Conservation (phyloP, 2,113 vertebrate genomes). For the Galbula dea region DNA sequence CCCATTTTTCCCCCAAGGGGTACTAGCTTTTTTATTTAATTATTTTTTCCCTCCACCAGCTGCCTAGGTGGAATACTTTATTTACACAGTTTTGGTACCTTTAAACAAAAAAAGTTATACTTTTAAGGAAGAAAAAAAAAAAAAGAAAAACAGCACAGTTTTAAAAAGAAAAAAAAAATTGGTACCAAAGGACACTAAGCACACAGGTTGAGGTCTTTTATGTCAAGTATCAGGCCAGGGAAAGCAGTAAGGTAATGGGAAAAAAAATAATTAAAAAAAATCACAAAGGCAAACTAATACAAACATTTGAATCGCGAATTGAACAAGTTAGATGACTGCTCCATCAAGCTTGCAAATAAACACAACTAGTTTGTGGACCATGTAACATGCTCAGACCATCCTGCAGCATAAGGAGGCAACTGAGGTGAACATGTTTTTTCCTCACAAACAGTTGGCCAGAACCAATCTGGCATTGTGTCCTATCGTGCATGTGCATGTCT, state of each 20-base stretch:
- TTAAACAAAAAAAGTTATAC: constrained; percentile 1
- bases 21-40: background rate
- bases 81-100: constrained; percentile 55
- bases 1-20: background rate
- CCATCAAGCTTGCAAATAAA: background rate
- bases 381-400: background rate
- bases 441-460: constrained; percentile 10
- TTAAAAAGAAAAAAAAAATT: background rate
- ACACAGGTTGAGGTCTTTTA: constrained; percentile 48
- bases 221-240: constrained; percentile 44
- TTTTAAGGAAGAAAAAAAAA: background rate
- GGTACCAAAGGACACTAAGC: constrained; percentile 44
- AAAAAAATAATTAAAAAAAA: background rate
- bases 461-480: background rate
- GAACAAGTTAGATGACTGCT: background rate
- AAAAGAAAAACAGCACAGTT: background rate
- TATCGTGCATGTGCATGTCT: fast-evolving
- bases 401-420: constrained; percentile 15
- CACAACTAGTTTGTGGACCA: constrained; percentile 16
- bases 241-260: background rate
- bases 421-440: background rate
- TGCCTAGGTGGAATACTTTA: constrained; percentile 15
- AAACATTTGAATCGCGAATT: background rate
- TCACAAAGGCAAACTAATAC: background rate
- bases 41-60: background rate